Conservation (phyloP, 2,113 vertebrate species). For the Petaurus breviceps region DNA sequence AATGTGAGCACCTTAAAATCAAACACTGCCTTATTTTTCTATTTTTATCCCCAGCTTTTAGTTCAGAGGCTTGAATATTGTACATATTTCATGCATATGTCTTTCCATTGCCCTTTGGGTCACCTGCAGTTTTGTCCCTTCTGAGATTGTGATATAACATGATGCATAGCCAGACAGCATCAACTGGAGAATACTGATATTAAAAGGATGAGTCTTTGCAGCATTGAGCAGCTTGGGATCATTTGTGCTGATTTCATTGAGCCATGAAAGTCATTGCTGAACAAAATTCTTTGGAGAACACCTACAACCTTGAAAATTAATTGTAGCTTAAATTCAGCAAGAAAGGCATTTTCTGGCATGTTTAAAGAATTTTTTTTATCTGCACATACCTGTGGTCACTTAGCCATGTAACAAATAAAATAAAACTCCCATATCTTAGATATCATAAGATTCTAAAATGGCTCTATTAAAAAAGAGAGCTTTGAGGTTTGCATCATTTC, state of each 20-base stretch:
- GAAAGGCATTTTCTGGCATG: not conserved
- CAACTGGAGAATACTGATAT: not conserved
- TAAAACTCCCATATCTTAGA: not conserved
- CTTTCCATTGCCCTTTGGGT: not conserved
- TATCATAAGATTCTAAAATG: not conserved
- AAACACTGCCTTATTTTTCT: not conserved
- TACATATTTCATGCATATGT: not conserved
- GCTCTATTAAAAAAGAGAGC: not conserved
- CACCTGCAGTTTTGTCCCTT: not conserved
- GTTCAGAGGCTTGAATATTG: not conserved
- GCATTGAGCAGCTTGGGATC: not conserved
- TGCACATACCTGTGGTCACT: not conserved
- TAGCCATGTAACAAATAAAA: not conserved
- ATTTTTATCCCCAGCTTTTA: not conserved
- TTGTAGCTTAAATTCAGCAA: not conserved
- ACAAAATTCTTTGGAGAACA: not conserved
- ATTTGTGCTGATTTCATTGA: not conserved
- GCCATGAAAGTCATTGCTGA: not conserved
- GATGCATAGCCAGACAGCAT: not conserved
- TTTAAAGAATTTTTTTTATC: not conserved
- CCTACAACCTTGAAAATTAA: not conserved
- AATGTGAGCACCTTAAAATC: not conserved
- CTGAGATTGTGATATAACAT: not conserved
- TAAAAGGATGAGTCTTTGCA: not conserved
- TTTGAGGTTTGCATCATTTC: not conserved